A percentile compares a stretch with the other conserved stretches of the same genome.
Evolutionary conservation across 2,888 invertebrate species (phyloP).

Genomic region (Coecobrya sp.): DNA sequence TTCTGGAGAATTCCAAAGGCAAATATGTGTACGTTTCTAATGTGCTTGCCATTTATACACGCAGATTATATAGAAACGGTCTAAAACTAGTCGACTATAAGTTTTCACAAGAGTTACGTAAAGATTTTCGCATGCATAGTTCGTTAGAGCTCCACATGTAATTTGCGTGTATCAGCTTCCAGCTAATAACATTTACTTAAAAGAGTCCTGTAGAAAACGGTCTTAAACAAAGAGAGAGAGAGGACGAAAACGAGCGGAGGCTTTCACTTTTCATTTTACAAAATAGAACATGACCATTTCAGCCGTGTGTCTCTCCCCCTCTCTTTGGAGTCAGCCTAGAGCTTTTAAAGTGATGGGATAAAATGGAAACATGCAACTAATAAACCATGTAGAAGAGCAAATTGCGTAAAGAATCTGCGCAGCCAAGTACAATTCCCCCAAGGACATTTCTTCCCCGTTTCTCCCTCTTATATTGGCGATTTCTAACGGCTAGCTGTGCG

Average conservation of each 20-base stretch:
- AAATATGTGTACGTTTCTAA: neutral
- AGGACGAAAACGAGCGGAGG: neutral
- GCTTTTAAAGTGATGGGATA: neutral
- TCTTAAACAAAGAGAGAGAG: neutral
- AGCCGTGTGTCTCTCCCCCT: neutral
- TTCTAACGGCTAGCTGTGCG: neutral
- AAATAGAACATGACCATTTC: neutral
- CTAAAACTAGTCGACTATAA: neutral
- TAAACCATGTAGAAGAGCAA: constrained; percentile 33
- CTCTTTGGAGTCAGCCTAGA: neutral
- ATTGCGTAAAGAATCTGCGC: neutral
- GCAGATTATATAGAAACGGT: neutral
- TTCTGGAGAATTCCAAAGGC: neutral
- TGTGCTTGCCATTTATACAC: neutral
- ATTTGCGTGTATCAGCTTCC: neutral
- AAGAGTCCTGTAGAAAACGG: neutral
- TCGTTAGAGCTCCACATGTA: neutral
- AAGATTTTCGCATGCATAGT: neutral
- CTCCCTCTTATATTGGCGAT: neutral
- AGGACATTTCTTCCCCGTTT: constrained; percentile 40
- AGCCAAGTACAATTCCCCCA: constrained; percentile 69
- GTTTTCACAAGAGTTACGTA: neutral
- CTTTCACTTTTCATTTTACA: neutral
- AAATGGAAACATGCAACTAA: constrained; percentile 46
- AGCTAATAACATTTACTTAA: constrained; percentile 10